Base-by-base conservation (phyloP, 2,888 invertebrate genomes). In the Leptogaster cylindrica region DNA sequence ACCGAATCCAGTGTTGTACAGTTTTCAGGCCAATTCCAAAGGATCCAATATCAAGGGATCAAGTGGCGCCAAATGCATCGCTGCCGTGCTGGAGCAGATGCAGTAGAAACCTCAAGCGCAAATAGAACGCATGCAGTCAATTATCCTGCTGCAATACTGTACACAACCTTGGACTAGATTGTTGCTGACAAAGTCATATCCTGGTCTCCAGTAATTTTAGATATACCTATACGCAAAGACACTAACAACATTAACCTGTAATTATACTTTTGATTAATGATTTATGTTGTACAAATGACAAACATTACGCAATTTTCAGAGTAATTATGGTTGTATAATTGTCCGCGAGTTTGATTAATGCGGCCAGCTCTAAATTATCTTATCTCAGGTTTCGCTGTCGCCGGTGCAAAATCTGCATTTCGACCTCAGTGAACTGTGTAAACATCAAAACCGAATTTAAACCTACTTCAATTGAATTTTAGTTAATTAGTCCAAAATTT, bases 301-400 rank as follows among this genome's bases (percentile, higher is more conserved):
- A 61, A 41, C 41, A 61, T 55, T 55, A 55, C 55, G 36, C 55
- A 39, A 55, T 55, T 55, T 36, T 33, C 39, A 39, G 55, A 23
- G 20, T 39, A 55, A 55, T 55, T 55, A 55, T 55, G 55, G 55
- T 39, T 55, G 25, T 39, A 36, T 36, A 10, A 3, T 39, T 55
- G 55, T 55, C 55, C 39, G 55, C 55, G 36, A 12, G 31, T 55
- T 55, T 55, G 55, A 55, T 55, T 55, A 55, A 55, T 55, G 33
- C 23, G 12, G 23, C 3, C 55, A 25, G 23, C 33, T 14, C n/a
- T 36, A 16, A 55, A 55, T 55, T 55, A 55, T 36, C 55, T 39
- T 8, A n/a, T 23, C 6, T 23, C 18, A 14, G 10, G 16, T 12
- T n/a, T 10, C 36, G 12, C 14, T 55, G 39, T 55, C 55, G 36